Evolutionary conservation across 2,113 vertebrate genomes (phyloP).

Genomic region (Nicator chloris): DNA sequence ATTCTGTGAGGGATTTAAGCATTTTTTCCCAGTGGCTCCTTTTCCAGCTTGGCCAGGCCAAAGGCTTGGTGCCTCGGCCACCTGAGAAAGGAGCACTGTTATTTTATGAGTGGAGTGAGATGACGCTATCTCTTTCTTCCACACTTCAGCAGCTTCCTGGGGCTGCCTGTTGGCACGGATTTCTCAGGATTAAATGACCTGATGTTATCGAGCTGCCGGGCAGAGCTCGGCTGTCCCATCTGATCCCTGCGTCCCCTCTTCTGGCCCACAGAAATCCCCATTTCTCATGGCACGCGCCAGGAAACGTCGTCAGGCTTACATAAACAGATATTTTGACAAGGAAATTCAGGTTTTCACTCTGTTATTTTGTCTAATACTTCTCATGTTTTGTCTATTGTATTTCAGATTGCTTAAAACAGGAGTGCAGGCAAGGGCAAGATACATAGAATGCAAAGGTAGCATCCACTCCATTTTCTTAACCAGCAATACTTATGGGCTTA

Average conservation of each 20-base stretch:
- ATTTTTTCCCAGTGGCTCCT: background rate
- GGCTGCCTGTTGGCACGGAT: constrained; percentile 1
- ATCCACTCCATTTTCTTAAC: background rate
- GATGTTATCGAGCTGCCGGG: background rate
- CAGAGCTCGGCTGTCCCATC: background rate
- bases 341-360: background rate
- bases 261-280: background rate
- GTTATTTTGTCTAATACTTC: constrained; percentile 53
- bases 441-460: background rate
- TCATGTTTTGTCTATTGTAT: constrained; percentile 52
- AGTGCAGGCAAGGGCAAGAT: background rate
- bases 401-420: background rate
- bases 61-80: background rate
- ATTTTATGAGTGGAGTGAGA: background rate
- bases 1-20: background rate
- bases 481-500: background rate
- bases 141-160: background rate
- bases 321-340: constrained; percentile 44
- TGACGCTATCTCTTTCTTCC: background rate
- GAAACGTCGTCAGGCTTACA: constrained; percentile 14
- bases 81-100: background rate
- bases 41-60: background rate
- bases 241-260: background rate
- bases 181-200: background rate
- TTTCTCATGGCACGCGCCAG: background rate